Evolutionary conservation across 2,113 vertebrate genomes (phyloP).

Genomic region (Boleophthalmus pectinirostris): DNA sequence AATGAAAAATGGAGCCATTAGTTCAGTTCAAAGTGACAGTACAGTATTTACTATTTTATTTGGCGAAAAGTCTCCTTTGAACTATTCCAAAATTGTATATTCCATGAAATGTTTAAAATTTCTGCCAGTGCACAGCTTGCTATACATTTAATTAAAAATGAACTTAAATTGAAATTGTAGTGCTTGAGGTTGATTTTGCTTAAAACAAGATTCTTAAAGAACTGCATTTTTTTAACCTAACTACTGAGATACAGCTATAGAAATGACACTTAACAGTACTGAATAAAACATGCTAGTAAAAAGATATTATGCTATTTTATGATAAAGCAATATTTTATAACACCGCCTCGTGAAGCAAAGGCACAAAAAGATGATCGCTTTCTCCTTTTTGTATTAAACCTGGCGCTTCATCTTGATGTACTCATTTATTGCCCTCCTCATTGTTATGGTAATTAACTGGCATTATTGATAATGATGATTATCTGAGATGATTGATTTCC

Average conservation of each 20-base stretch:
- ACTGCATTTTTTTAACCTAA: background rate
- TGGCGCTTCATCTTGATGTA: constrained; percentile 60
- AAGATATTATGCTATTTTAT: constrained; percentile 12
- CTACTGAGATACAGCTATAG: background rate
- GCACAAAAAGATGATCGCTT: constrained; percentile 40
- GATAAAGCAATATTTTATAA: constrained; percentile 21
- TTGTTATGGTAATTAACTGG: constrained; percentile 79
- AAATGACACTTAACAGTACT: background rate
- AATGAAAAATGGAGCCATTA: no score
- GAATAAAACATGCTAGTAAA: background rate
- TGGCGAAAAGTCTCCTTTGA: no score
- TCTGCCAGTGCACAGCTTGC: no score
- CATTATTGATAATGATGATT: constrained; percentile 79
- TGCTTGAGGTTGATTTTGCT: background rate
- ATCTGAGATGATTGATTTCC: constrained; percentile 76
- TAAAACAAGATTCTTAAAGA: background rate
- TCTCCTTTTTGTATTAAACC: constrained; percentile 43
- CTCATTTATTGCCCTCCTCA: constrained; percentile 72
- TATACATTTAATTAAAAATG: background rate
- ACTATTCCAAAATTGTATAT: background rate
- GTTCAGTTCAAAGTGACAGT: no score
- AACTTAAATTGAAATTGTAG: background rate
- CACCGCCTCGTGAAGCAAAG: constrained; percentile 34
- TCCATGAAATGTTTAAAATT: background rate
- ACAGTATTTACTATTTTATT: background rate